Percentiles rank a stretch among this genome's conserved stretches.
Evolutionary conservation across 2,113 vertebrate genomes (phyloP).

Genomic region (Shinisaurus crocodilurus): DNA sequence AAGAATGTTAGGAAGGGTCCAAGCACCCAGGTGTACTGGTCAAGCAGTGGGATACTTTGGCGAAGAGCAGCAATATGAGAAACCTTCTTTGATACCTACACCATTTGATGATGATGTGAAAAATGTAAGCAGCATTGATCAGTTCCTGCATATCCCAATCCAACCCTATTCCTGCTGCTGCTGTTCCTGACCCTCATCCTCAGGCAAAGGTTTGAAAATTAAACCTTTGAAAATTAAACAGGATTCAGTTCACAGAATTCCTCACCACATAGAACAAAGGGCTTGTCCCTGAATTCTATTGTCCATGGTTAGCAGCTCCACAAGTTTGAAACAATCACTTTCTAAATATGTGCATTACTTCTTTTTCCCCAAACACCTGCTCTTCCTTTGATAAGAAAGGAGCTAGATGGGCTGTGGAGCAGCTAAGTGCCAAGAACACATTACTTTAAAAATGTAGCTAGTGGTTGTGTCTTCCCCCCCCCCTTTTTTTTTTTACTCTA

Average conservation of each 20-base stretch:
- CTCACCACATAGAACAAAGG: background rate
- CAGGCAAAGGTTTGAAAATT: background rate
- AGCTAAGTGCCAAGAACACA: no score
- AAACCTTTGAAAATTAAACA: background rate
- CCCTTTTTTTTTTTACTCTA: no score
- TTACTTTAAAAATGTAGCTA: no score
- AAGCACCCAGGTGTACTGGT: background rate
- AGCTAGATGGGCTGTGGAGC: background rate
- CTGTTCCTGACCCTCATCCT: background rate
- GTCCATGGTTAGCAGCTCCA: background rate
- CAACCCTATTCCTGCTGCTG: background rate
- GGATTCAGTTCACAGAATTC: background rate
- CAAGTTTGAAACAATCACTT: background rate
- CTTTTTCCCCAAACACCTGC: background rate
- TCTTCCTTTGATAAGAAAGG: background rate
- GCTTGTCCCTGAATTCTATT: background rate
- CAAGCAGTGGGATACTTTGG: background rate
- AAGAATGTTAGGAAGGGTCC: background rate
- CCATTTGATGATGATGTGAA: rapidly evolving
- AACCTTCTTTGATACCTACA: background rate
- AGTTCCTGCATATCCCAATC: background rate
- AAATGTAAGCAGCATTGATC: background rate
- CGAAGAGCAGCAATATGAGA: conserved; percentile 8
- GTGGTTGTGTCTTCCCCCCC: no score
- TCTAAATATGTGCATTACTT: background rate